Evolutionary conservation across 2,888 invertebrate genomes (phyloP).

Genomic region (Tetragonisca angustula): DNA sequence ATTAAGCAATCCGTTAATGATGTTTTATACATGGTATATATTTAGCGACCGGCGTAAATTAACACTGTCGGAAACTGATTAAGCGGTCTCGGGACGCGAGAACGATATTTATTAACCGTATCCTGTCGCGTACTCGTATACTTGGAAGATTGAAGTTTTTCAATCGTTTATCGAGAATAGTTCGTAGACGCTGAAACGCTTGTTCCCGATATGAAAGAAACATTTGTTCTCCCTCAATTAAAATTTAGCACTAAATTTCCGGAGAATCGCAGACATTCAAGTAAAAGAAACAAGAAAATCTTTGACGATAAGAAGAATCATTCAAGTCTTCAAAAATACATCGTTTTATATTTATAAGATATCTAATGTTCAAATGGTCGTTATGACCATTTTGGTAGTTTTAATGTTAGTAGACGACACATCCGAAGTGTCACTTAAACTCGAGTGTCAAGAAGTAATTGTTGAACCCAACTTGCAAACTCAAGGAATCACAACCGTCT

Average conservation of each 20-base stretch:
- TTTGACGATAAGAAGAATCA: too few species aligned
- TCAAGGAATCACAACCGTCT: too few species aligned
- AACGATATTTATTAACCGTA: neutral
- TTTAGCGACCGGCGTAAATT: conserved; percentile 22
- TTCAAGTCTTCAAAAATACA: too few species aligned
- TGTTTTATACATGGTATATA: conserved; percentile 28
- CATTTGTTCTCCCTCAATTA: too few species aligned
- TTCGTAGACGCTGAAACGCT: neutral
- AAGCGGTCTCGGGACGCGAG: neutral
- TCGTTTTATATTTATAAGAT: too few species aligned
- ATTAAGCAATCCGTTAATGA: conserved; percentile 35
- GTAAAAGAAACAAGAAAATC: too few species aligned
- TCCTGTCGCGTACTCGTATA: neutral
- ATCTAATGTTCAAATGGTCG: too few species aligned
- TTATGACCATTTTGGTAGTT: neutral
- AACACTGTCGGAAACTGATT: neutral
- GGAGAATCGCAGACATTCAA: too few species aligned
- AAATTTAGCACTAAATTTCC: too few species aligned
- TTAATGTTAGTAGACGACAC: neutral
- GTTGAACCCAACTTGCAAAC: too few species aligned
- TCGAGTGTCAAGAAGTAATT: too few species aligned
- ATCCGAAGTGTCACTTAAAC: neutral
- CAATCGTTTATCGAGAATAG: neutral
- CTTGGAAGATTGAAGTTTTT: neutral
- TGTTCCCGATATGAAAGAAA: neutral